These are phyloP conservation scores for Temnopleurus reevesii DNA, from an alignment of 53 echinoderm and acorn worm species.

Conservation along the genomic window DNA sequence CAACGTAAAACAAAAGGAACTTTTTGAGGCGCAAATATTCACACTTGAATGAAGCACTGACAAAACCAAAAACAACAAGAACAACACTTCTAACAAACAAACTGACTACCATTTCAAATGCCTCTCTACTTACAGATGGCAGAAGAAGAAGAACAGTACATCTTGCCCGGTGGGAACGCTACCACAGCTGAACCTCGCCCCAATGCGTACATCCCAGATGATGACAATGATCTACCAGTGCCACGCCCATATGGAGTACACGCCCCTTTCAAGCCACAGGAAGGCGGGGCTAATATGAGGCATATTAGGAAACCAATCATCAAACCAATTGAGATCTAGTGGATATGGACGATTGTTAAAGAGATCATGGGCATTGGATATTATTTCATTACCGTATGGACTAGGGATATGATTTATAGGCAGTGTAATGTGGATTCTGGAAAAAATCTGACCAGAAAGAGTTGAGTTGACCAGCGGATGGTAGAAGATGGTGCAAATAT, in stretches of 20 bases:
- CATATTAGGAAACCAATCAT: conserved; percentile 96
- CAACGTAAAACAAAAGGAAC: too few species aligned
- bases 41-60: too few species aligned
- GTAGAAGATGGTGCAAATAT: not conserved
- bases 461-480: not conserved
- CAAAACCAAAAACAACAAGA: too few species aligned
- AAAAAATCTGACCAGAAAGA: not conserved
- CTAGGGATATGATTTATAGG: not conserved
- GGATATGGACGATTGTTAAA: not conserved
- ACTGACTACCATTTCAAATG: too few species aligned
- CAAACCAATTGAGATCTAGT: conserved; percentile 96
- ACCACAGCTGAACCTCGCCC: conserved; percentile 98
- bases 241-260: conserved; percentile 93
- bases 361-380: not conserved
- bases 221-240: conserved; percentile 92
- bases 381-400: not conserved
- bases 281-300: conserved; percentile 94
- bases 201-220: conserved; percentile 98
- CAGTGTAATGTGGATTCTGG: not conserved
- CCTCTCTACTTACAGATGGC: conserved; percentile 67
- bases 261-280: conserved; percentile 97
- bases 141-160: conserved; percentile 95
- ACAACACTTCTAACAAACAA: too few species aligned
- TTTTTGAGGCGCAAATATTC: too few species aligned
- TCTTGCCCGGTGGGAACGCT: conserved; percentile 84